Percentiles rank a stretch among this genome's conserved stretches.
Conservation (phyloP, 2,113 vertebrate genomes). For the Brachyhypopomus occidentalis region DNA sequence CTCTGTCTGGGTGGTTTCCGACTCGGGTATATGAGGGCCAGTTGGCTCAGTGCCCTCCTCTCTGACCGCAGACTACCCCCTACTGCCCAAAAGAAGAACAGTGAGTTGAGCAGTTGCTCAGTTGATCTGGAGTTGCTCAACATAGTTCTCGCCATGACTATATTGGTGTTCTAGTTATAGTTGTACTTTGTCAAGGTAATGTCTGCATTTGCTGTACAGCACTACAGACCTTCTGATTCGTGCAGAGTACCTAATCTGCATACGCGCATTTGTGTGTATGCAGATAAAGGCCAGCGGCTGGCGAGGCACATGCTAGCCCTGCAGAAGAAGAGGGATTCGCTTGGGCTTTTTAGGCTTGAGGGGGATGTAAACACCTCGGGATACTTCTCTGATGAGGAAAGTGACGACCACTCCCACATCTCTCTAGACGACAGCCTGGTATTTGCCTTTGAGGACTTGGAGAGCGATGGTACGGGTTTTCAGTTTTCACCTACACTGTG, state of each 20-base stretch:
- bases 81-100: slow-evolving; percentile 68
- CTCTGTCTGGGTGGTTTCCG: slow-evolving; percentile 91
- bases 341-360: slow-evolving; percentile 56
- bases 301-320: slow-evolving; percentile 81
- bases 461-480: slow-evolving; percentile 83
- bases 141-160: too few relatives aligned
- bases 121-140: neutral
- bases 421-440: slow-evolving; percentile 76
- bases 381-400: slow-evolving; percentile 80
- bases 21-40: slow-evolving; percentile 84
- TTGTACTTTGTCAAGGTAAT: neutral
- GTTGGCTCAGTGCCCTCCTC: slow-evolving; percentile 89
- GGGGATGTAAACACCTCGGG: slow-evolving; percentile 72
- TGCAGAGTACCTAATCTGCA: neutral
- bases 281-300: slow-evolving; percentile 80
- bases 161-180: neutral
- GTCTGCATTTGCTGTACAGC: neutral
- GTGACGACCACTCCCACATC: slow-evolving; percentile 79
- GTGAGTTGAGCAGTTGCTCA: slow-evolving; percentile 60
- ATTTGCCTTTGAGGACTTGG: slow-evolving; percentile 80
- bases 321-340: slow-evolving; percentile 73
- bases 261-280: slow-evolving; percentile 3
- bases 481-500: neutral
- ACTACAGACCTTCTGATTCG: neutral
- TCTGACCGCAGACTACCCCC: slow-evolving; percentile 70